Percentiles rank a stretch among this genome's conserved stretches.
Conservation (phyloP, 2,113 vertebrate genomes). For the Gymnocephalus cernua region DNA sequence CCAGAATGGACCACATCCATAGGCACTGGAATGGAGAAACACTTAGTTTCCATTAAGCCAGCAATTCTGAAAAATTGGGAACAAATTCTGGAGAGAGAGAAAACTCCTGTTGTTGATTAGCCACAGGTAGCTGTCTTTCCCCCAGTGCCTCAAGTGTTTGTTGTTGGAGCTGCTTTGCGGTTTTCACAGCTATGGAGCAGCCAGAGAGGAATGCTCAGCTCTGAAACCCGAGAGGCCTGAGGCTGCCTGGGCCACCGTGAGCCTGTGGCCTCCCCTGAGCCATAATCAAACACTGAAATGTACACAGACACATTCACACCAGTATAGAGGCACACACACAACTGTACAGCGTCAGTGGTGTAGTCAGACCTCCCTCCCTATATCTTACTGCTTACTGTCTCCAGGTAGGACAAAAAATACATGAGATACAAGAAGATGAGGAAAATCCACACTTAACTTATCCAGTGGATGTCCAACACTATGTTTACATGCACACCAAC, state of each 20-base stretch:
- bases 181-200: constrained; percentile 85
- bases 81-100: constrained; percentile 31
- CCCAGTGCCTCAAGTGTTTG: constrained; percentile 76
- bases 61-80: constrained; percentile 31
- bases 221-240: constrained; percentile 82
- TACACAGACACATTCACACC: constrained; percentile 39
- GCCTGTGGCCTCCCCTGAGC: constrained; percentile 74
- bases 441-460: not conserved
- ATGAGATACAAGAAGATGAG: not conserved
- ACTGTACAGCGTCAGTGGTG: not conserved
- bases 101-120: constrained; percentile 74
- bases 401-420: not conserved
- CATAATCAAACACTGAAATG: constrained; percentile 65
- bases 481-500: too few species aligned
- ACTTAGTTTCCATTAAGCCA: constrained; percentile 20
- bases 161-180: constrained; percentile 82
- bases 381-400: not conserved
- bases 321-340: not conserved
- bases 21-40: not conserved
- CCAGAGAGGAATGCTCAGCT: constrained; percentile 80
- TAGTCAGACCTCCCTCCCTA: not conserved
- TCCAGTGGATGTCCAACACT: not conserved
- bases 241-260: constrained; percentile 71
- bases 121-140: constrained; percentile 57
- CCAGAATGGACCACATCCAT: constrained; percentile 47